Evolutionary conservation across 2,888 invertebrate species (phyloP), one percentile per base, ranked within the genome.

Genomic region (Syrphus vitripennis): DNA sequence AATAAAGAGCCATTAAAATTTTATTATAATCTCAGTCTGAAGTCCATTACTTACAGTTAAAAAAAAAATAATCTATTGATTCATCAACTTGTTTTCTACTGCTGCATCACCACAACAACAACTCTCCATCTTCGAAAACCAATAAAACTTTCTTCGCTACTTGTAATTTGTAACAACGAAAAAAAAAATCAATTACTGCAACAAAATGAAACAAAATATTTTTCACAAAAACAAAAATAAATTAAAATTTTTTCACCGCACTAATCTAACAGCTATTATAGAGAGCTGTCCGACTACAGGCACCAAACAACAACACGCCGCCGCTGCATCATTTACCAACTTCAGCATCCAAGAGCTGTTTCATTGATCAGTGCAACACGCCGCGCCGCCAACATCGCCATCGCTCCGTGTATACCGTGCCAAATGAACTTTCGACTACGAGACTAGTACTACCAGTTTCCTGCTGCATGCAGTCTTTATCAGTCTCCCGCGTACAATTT

Each of bases 401-500:
- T 37, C 48, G 19, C 12, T 48, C n/a, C n/a, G n/a, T n/a, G n/a
- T n/a, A n/a, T n/a, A 70, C 48, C 19, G 14, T 45, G 24, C 59
- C 21, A 21, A 61, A 45, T 72, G 31, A 31, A 59, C 72, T 59
- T 59, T 72, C 31, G 72, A 21, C n/a, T 61, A 31, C 29, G 5
- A 55, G 61, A 48, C 57, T 57, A 14, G 59, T 37, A 59, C 34
- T 40, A 74, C 59, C 16, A 29, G 34, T 57, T 65, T 67, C 67
- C 67, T 67, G 24, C 48, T 37, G 37, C 29, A 31, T n/a, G 7
- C 16, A 42, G 37, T 2, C 40, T 16, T 12, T n/a, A n/a, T n/a
- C 55, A 26, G 63, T 82, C 71, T 59, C 77, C 53, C 78, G 59
- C 61, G 83, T 69, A 67, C 61, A 83, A 40, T 83, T 83, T 57